A percentile compares a stretch with the other conserved stretches of the same genome.
Evolutionary conservation across 2,797 vertebrate species (phyloP).

Genomic region (Microchirus variegatus): DNA sequence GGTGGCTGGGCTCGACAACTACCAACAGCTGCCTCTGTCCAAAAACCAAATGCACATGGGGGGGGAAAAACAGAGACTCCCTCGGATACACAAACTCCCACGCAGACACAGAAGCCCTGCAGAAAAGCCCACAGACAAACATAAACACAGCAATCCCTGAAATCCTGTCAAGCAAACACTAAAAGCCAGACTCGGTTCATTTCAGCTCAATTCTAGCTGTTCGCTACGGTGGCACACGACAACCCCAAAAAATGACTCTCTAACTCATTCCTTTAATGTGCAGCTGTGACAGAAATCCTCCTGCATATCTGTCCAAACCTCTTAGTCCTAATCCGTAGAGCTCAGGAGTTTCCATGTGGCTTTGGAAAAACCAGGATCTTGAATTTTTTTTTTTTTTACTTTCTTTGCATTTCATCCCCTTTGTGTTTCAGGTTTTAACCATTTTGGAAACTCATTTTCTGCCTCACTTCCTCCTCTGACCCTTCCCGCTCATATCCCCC

Average conservation of each 20-base stretch:
- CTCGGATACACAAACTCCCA: slow-evolving; percentile 46
- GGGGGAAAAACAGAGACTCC: slow-evolving; percentile 16
- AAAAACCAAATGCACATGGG: slow-evolving; percentile 54
- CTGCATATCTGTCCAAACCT: too few relatives aligned
- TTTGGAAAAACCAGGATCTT: too few relatives aligned
- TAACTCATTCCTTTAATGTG: slow-evolving; percentile 27
- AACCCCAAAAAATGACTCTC: slow-evolving; percentile 1
- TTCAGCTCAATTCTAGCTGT: slow-evolving; percentile 23
- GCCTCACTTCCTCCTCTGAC: not conserved
- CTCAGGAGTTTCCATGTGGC: too few relatives aligned
- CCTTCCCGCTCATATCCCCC: slow-evolving; percentile 26
- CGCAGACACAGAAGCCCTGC: slow-evolving; percentile 52
- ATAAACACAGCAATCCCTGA: slow-evolving; percentile 55
- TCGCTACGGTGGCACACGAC: not conserved
- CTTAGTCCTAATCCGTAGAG: too few relatives aligned
- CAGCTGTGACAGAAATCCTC: slow-evolving; percentile 15
- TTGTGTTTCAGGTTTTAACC: slow-evolving; percentile 7
- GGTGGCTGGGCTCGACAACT: slow-evolving; percentile 66
- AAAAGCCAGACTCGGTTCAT: slow-evolving; percentile 42
- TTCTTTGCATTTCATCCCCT: slow-evolving; percentile 7
- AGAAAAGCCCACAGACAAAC: slow-evolving; percentile 33
- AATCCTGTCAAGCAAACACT: slow-evolving; percentile 69
- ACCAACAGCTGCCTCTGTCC: slow-evolving; percentile 79
- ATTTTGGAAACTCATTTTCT: not conserved
- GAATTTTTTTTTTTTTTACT: too few relatives aligned